phyloP scores from a whole-genome alignment of 2,888 invertebrate species.

The Hypselothyrea guttata region DNA sequence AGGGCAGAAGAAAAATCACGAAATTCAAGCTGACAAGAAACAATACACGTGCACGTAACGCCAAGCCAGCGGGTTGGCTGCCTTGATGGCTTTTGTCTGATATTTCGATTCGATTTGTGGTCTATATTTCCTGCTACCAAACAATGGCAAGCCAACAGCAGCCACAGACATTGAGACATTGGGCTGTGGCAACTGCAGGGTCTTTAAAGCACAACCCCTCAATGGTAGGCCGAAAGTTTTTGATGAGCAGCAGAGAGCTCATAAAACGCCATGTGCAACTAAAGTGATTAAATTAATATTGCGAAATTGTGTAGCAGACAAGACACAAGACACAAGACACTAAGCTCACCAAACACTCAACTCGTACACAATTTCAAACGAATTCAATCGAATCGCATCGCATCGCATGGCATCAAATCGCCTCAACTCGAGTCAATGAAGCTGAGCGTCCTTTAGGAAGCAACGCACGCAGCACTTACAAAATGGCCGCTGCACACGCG shows the following conservation, averaged over 20 bases:
- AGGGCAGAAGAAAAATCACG: constrained; percentile 62
- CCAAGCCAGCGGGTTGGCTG: constrained; percentile 34
- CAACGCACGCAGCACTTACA: constrained; percentile 54
- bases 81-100: constrained; percentile 60
- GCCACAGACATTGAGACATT: constrained; percentile 42
- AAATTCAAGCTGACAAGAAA: constrained; percentile 64
- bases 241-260: constrained; percentile 12
- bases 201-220: constrained; percentile 12
- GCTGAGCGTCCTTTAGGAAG: constrained; percentile 44
- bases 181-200: constrained; percentile 23
- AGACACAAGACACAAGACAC: too few relatives aligned
- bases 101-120: constrained; percentile 59
- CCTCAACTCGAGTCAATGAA: constrained; percentile 16
- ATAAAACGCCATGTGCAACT: constrained; percentile 45
- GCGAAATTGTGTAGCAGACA: constrained; percentile 25
- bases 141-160: constrained; percentile 16
- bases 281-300: constrained; percentile 72
- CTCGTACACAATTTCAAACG: background rate
- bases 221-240: constrained; percentile 5
- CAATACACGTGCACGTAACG: constrained; percentile 49
- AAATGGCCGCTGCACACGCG: constrained; percentile 44
- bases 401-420: too few relatives aligned
- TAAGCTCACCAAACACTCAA: constrained; percentile 9
- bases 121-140: constrained; percentile 52
- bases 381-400: background rate